Percentiles rank a stretch among this genome's conserved stretches.
These are phyloP conservation scores for Petroica traversi DNA, from an alignment of 2,113 vertebrate genomes.

Conservation along the genomic window DNA sequence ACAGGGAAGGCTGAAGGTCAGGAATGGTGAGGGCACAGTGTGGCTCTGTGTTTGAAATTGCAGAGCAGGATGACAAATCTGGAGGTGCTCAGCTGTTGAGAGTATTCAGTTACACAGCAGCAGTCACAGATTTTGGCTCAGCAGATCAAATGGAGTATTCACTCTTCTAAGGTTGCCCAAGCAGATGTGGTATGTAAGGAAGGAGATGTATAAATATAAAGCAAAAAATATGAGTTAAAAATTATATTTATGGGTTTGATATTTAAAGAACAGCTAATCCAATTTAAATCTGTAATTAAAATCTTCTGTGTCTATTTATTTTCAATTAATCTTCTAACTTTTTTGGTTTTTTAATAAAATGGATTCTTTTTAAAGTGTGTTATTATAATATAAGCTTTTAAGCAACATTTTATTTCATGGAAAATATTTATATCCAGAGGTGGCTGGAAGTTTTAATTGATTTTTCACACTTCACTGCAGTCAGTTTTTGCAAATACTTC, in stretches of 20 bases:
- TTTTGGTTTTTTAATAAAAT: background rate
- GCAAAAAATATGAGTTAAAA: background rate
- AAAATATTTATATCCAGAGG: background rate
- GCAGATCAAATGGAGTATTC: background rate
- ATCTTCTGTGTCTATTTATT: background rate
- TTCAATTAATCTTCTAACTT: background rate
- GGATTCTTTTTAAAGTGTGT: background rate
- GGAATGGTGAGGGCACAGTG: background rate
- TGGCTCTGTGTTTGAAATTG: background rate
- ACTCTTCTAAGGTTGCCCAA: background rate
- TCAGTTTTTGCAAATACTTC: background rate
- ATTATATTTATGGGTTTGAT: background rate
- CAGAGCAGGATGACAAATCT: background rate
- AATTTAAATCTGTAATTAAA: background rate
- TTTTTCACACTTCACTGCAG: conserved; percentile 50
- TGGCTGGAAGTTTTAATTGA: conserved; percentile 50
- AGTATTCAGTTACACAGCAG: background rate
- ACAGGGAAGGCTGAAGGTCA: background rate
- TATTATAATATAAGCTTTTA: background rate
- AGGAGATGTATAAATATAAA: background rate
- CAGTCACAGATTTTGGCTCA: background rate
- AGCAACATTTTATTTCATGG: background rate
- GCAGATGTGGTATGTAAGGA: background rate
- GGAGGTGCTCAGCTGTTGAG: background rate
- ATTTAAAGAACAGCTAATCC: background rate